phyloP scores from a whole-genome alignment of 2,113 vertebrate species.

The Speoplatyrhinus poulsoni region DNA sequence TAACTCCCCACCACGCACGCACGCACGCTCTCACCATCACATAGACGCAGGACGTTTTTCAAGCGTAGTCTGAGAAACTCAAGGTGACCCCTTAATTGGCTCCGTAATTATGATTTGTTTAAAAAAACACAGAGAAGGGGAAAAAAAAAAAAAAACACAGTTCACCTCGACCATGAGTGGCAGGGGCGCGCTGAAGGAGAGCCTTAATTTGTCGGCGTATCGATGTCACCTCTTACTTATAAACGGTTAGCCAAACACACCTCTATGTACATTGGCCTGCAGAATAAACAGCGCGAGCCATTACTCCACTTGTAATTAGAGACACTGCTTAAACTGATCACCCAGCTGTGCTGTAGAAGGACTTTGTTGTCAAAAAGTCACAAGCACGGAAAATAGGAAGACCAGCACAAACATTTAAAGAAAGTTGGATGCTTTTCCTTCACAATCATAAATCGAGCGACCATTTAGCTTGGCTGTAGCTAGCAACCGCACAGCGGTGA shows the following conservation, averaged over 20 bases:
- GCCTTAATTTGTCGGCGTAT: conserved; percentile 70
- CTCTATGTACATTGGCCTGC: conserved; percentile 55
- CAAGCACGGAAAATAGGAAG: conserved; percentile 14
- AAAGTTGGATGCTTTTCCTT: conserved; percentile 46
- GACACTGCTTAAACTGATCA: conserved; percentile 61
- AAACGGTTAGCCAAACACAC: conserved; percentile 75
- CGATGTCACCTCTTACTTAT: conserved; percentile 63
- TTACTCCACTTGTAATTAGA: conserved; percentile 74
- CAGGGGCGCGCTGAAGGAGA: conserved; percentile 75
- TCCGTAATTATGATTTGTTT: conserved; percentile 73
- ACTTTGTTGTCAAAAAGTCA: conserved; percentile 58
- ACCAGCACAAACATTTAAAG: conserved; percentile 44
- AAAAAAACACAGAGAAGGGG: conserved; percentile 57
- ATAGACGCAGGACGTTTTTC: conserved; percentile 51
- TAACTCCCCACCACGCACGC: background rate
- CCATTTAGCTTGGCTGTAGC: conserved; percentile 57
- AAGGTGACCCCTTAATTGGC: conserved; percentile 78
- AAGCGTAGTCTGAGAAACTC: conserved; percentile 62
- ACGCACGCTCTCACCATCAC: conserved; percentile 3
- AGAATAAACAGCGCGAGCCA: conserved; percentile 66
- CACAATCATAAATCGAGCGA: conserved; percentile 48
- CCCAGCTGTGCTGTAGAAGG: conserved; percentile 42
- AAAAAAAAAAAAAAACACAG: conserved; percentile 49
- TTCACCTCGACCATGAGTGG: conserved; percentile 56
- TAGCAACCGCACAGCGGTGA: conserved; percentile 46